A percentile compares a stretch with the other conserved stretches of the same genome.
These are phyloP conservation scores for Numenius arquata DNA, from an alignment of 2,113 vertebrate species.

Conservation along the genomic window DNA sequence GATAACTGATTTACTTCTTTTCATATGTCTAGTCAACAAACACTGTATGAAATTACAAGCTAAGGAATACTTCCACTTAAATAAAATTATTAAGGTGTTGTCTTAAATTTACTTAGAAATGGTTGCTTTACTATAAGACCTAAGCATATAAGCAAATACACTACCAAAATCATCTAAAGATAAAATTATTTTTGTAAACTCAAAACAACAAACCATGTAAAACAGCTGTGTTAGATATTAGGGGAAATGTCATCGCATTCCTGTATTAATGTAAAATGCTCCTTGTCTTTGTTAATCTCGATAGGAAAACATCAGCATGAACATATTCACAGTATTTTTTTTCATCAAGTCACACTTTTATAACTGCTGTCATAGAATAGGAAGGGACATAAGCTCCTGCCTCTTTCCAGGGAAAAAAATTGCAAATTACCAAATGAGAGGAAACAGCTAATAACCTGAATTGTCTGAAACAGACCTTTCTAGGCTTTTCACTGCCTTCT, in stretches of 20 bases:
- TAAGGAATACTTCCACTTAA: not conserved
- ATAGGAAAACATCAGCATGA: not conserved
- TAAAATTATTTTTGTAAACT: slow-evolving; percentile 36
- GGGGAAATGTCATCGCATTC: not conserved
- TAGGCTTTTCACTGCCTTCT: not conserved
- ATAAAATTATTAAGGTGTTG: not conserved
- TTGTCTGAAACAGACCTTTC: not conserved
- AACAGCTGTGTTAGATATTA: not conserved
- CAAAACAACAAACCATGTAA: not conserved
- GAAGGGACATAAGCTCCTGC: not conserved
- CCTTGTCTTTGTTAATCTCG: not conserved
- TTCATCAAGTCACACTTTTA: not conserved
- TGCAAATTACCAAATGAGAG: not conserved
- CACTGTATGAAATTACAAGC: not conserved
- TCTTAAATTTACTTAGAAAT: not conserved
- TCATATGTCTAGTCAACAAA: not conserved
- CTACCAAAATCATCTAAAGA: not conserved
- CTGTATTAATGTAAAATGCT: not conserved
- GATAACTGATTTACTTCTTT: not conserved
- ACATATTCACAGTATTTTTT: not conserved
- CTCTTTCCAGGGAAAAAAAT: not conserved
- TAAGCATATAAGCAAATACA: not conserved
- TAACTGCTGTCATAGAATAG: not conserved
- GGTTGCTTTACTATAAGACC: not conserved
- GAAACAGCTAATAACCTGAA: not conserved